Base-by-base conservation (phyloP, 1,140 invertebrate species). In the Drosophila dunni region DNA sequence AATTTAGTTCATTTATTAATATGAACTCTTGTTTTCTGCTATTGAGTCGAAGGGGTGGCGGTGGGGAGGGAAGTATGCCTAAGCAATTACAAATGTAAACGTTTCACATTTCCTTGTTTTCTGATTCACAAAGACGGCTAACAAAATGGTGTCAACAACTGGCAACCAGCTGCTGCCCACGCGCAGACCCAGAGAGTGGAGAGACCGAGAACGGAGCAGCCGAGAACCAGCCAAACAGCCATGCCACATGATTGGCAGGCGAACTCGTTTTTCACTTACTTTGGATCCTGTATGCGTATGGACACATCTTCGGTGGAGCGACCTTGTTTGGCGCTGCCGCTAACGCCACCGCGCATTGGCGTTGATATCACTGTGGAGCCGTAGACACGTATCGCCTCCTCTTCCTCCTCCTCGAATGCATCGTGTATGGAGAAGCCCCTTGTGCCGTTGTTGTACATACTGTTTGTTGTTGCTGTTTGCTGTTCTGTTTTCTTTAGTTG, bases 381-480 rank as follows among this genome's bases (percentile, higher is more conserved):
- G 92, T 96, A 96, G 7, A 96, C 95, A 88, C 95, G 95, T 74
- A 96, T 96, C 53, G 95, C 95, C 92, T 96, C 95, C 90, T 96
- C 96, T 58, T 95, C 95, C 81, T 96, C 96, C 90, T 96, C 96
- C 91, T 96, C 96, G 90, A 97, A 97, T 9, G 96, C 96, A 92
- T 96, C 96, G 91, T 96, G 96, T 77, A 97, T 97, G 48, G 95
- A 96, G 93, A 97, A 97, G 83, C 89, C 88, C 67, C 75, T 51
- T 36, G 91, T 74, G 57, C 81, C 79, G 76, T 85, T 91, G 78
- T 86, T 91, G 75, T 89, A 88, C 83, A 88, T 86, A 58, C 45
- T 71, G 36, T 77, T 81, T 79, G 24, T 74, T 54, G 48, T 54
- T 66, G 66, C 46, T 80, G 61, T 64, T 54, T 66, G 66, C 46